Conservation (phyloP, 2,888 invertebrate genomes). For the Yponomeuta evonymella region DNA sequence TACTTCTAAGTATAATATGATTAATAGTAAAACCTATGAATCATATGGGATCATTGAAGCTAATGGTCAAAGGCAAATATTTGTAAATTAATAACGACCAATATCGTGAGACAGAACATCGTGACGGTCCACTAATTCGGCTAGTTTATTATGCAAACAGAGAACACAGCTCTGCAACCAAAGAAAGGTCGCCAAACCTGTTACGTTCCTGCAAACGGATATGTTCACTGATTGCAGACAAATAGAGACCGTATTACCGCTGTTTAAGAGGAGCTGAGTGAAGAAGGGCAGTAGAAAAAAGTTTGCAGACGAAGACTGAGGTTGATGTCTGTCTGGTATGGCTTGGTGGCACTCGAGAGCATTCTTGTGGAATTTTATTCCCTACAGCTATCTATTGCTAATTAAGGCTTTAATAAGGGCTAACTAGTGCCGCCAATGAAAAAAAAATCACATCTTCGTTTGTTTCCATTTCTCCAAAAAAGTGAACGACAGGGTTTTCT, state of each 20-base stretch:
- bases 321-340: not conserved
- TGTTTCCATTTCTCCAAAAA: no score
- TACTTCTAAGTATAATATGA: not conserved
- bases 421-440: no score
- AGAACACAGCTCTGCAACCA: slow-evolving; percentile 37
- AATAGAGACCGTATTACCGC: slow-evolving; percentile 1
- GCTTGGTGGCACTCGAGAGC: slow-evolving; percentile 11
- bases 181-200: slow-evolving; percentile 68
- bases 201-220: slow-evolving; percentile 30
- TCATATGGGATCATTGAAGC: slow-evolving; percentile 3
- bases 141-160: slow-evolving; percentile 22
- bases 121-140: slow-evolving; percentile 19
- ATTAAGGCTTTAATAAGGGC: not conserved
- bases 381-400: not conserved
- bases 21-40: slow-evolving; percentile 5
- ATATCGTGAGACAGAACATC: slow-evolving; percentile 15
- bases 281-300: slow-evolving; percentile 9
- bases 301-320: slow-evolving; percentile 8
- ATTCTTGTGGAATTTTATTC: not conserved
- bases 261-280: not conserved
- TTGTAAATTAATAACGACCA: slow-evolving; percentile 20
- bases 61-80: slow-evolving; percentile 12
- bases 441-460: no score
- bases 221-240: slow-evolving; percentile 1
- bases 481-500: no score